Conservation (phyloP, 2,888 invertebrate genomes). For the Conomelus anceps region DNA sequence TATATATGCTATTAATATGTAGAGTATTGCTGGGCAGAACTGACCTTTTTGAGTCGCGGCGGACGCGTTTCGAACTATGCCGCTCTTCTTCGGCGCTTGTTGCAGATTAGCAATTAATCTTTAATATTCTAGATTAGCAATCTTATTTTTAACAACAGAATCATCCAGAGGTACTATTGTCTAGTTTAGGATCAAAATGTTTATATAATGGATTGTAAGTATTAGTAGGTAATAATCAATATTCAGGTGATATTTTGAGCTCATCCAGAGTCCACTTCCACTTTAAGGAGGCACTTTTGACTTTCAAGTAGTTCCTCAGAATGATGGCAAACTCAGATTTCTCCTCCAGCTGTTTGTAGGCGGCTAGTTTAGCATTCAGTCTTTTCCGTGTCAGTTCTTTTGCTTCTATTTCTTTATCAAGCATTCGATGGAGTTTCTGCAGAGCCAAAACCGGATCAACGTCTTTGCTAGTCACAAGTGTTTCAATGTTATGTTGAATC, state of each 20-base stretch:
- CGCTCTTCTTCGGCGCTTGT: too few species aligned
- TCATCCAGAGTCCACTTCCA: neutral
- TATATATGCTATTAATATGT: too few species aligned
- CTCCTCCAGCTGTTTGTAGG: neutral
- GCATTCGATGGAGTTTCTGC: neutral
- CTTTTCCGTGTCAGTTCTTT: neutral
- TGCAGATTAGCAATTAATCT: too few species aligned
- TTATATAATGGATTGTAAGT: too few species aligned
- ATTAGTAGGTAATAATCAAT: too few species aligned
- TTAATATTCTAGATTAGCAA: too few species aligned
- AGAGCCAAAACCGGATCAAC: neutral
- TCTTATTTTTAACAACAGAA: too few species aligned
- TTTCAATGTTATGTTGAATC: neutral
- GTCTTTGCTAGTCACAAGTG: neutral
- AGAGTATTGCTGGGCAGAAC: too few species aligned
- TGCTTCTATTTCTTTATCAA: neutral
- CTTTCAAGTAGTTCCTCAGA: neutral
- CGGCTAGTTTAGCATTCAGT: neutral
- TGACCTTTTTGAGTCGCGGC: too few species aligned
- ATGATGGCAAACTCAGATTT: neutral
- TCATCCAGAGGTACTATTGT: too few species aligned
- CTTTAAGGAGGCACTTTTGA: neutral
- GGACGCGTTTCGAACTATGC: too few species aligned
- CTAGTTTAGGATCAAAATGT: too few species aligned
- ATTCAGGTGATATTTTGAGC: neutral